Base-by-base conservation (phyloP, 2,797 vertebrate species). In the Manis crassicaudata region DNA sequence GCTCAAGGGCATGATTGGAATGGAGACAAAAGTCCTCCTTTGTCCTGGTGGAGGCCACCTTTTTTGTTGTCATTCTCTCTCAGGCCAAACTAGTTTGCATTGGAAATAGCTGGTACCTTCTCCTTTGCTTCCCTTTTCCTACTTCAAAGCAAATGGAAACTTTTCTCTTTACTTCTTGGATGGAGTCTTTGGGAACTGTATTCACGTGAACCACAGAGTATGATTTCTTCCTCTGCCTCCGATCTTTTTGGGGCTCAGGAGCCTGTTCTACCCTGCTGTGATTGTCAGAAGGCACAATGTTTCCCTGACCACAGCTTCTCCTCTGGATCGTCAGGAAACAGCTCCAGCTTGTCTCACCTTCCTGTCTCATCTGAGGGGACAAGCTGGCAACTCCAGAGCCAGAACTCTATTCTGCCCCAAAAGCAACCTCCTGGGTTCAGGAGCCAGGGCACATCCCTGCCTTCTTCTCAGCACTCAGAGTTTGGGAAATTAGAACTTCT, bases 131-230 rank as follows among this genome's bases (percentile, higher is more conserved):
- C 37, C 37, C 37, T 46, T 46, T 46, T 46, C 43, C 56, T 70
- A 65, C 52, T 90, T 65, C 60, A 86, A 90, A 95, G 62, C 88
- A 92, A 96, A 90, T 85, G 16, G 23, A 91, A 96, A 72, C 43
- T 65, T 96, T 94, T 97, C 43, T 46, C 62, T 94, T 95, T 96
- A 52, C 94, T 94, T 93, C 56, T 92, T 92, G 97, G 97, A 84
- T 95, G 65, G 90, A 92, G 21, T 63, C 92, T 96, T 73, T n/a
- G 56, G 85, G 79, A 94, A 86, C 3, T 25, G 16, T 35, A 9
- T 83, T 95, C 92, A 35, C 13, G 56, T n/a, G 92, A 95, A 81
- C 9, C 58, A 46, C 43, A n/a, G 56, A 54, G 82, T 62, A 20
- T 13, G 83, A 89, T 80, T 96, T 88, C 90, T 87, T 97, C 97